phyloP scores from a whole-genome alignment of 2,888 invertebrate genomes.

The Peribatodes rhomboidaria region DNA sequence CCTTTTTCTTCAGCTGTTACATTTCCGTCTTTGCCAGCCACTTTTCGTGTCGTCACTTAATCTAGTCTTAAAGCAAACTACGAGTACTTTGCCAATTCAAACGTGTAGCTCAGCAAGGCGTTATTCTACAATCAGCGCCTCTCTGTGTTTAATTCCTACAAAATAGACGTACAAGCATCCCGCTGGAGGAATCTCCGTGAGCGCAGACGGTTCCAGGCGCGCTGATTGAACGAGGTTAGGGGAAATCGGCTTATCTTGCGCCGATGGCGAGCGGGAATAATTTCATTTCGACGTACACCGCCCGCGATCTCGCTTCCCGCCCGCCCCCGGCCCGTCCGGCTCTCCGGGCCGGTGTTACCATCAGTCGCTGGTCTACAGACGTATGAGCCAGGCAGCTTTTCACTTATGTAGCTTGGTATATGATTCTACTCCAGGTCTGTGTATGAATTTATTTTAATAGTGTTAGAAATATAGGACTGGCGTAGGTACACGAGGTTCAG shows the following conservation, averaged over 20 bases:
- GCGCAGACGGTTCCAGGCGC: constrained; percentile 57
- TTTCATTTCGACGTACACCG: constrained; percentile 70
- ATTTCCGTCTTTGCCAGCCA: too few species aligned
- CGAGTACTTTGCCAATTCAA: not conserved
- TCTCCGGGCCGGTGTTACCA: constrained; percentile 16
- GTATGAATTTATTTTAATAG: not conserved
- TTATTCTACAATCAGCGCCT: constrained; percentile 1
- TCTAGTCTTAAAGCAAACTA: too few species aligned
- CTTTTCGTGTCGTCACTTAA: too few species aligned
- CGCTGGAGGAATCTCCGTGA: constrained; percentile 46
- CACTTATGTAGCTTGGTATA: constrained; percentile 30
- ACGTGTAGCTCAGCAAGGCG: not conserved
- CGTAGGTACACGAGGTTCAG: not conserved
- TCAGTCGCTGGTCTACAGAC: constrained; percentile 22
- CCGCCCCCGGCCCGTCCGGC: constrained; percentile 11
- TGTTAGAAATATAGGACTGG: not conserved
- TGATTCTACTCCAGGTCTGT: constrained; percentile 1
- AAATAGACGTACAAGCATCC: constrained; percentile 26
- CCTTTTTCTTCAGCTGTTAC: too few species aligned
- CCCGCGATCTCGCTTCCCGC: constrained; percentile 43
- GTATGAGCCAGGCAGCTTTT: constrained; percentile 29
- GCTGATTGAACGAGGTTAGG: constrained; percentile 80
- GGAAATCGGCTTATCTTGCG: constrained; percentile 79
- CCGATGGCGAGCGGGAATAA: constrained; percentile 71
- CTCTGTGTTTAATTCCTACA: constrained; percentile 9